Percentiles rank a stretch among this genome's conserved stretches.
Conservation (phyloP, 2,797 vertebrate species). For the Alexandromys oeconomus region DNA sequence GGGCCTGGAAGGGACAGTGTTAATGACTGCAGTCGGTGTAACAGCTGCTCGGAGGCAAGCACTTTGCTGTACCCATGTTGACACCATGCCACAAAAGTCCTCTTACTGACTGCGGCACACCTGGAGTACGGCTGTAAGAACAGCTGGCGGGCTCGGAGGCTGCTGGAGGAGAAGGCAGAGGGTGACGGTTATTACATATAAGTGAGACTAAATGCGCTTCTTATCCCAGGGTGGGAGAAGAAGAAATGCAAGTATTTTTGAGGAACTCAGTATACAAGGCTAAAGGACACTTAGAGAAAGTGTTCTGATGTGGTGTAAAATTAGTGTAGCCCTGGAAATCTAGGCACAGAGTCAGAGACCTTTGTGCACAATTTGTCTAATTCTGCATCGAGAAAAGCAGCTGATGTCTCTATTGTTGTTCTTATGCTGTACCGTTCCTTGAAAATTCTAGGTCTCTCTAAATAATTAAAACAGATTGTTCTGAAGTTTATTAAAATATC, state of each 20-base stretch:
- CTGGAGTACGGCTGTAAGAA: constrained; percentile 70
- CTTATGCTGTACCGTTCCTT: background rate
- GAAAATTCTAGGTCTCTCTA: background rate
- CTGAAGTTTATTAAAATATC: constrained; percentile 28
- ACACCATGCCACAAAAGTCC: constrained; percentile 74
- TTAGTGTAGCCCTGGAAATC: background rate
- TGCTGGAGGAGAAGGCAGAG: constrained; percentile 39
- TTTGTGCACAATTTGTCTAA: background rate
- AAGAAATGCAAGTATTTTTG: background rate
- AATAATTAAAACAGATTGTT: background rate
- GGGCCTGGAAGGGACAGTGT: constrained; percentile 58
- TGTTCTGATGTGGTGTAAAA: background rate
- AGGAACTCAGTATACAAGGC: background rate
- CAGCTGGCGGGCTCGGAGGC: constrained; percentile 75
- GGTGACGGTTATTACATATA: constrained; percentile 56
- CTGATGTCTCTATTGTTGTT: background rate
- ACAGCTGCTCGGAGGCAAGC: constrained; percentile 71
- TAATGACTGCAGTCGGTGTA: constrained; percentile 64
- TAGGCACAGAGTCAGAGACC: background rate
- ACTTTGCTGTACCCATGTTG: constrained; percentile 64
- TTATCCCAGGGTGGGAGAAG: background rate
- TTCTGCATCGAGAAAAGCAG: background rate
- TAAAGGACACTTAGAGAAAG: background rate
- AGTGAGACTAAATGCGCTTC: constrained; percentile 51
- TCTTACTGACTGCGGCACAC: constrained; percentile 73